Percentiles rank a stretch among this genome's conserved stretches.
These are phyloP conservation scores for Callocephalon fimbriatum DNA, from an alignment of 2,113 vertebrate genomes.

Conservation along the genomic window DNA sequence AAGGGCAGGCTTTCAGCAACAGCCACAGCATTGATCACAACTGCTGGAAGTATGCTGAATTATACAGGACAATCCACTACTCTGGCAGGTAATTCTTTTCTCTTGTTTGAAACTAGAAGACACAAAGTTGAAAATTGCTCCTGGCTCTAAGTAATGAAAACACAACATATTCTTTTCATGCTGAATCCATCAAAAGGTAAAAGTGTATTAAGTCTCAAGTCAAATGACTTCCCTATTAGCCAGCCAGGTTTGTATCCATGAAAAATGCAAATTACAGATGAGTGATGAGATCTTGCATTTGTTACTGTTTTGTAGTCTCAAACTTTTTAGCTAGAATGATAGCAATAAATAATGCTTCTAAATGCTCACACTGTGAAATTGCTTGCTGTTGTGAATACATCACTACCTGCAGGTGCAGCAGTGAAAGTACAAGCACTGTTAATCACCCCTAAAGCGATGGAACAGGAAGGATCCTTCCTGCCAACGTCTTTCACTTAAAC, in stretches of 20 bases:
- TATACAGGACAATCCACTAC: not conserved
- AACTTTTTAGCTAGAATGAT: slow-evolving; percentile 1
- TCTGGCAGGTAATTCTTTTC: slow-evolving; percentile 7
- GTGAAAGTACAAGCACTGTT: not conserved
- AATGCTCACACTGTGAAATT: slow-evolving; percentile 22
- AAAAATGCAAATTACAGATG: slow-evolving; percentile 47
- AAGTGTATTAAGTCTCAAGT: slow-evolving; percentile 41
- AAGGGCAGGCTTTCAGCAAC: not conserved
- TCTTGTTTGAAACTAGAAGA: slow-evolving; percentile 31
- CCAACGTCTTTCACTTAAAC: not conserved
- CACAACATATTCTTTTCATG: not conserved
- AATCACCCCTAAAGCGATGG: not conserved
- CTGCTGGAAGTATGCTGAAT: not conserved
- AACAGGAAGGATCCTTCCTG: not conserved
- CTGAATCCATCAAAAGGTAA: slow-evolving; percentile 29
- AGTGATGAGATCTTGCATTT: slow-evolving; percentile 19
- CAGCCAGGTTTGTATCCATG: slow-evolving; percentile 7
- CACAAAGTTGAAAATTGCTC: slow-evolving; percentile 8
- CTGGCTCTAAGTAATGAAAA: slow-evolving; percentile 16
- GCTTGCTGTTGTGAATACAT: slow-evolving; percentile 35
- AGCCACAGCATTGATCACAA: not conserved
- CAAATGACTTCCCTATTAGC: slow-evolving; percentile 24
- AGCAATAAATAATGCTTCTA: slow-evolving; percentile 18
- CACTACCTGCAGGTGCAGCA: slow-evolving; percentile 8
- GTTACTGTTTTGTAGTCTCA: slow-evolving; percentile 18